Base-by-base conservation (phyloP, 1,140 invertebrate species). In the Bombus impatiens region DNA sequence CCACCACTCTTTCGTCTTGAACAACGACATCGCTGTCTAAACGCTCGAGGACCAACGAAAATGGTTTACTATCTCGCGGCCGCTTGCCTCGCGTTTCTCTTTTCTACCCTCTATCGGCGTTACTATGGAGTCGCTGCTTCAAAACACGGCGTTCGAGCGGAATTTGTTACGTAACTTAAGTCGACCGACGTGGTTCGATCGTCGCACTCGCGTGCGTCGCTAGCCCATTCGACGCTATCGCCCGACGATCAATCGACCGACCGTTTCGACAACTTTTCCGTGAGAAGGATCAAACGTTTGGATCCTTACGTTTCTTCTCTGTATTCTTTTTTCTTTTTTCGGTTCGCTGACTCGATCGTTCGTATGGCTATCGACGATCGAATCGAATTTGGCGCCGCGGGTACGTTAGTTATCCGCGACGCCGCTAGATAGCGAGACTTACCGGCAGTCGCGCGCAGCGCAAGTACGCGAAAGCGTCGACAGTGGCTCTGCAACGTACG, bases 1-100 rank as follows among this genome's bases (percentile, higher is more conserved):
- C 98, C 98, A 98, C 95, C 97, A 97, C 86, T 98, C 97, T 91
- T 97, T 96, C 1, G 96, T 96, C 95, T 97, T 98, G 94, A 98
- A 98, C 68, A 98, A 94, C 35, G 97, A 98, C 98, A 98, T 98
- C 84, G 53, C 25, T 0, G 47, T 5, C n/a, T 2, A 12, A 15
- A 22, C 32, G 65, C 18, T 74, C n/a, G 25, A 22, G 75, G 12
- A 53, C 22, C 25, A 0, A n/a, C 65, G 5, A 32, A n/a, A 67
- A 32, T 1, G 44, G 1, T 53, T 53, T 22, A 22, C 47, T 53
- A 8, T 22, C 47, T 47, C 47, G 47, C 15, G 0, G 15, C 1
- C n/a, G 10, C 25, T 42, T 42, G 13, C 75, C 84, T 22, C 9
- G 0, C 35, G 15, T n/a, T n/a, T 25, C 12, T 1, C 8, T 42